These are phyloP conservation scores for Intellagama lesueurii DNA, from an alignment of 2,797 vertebrate genomes.

Conservation along the genomic window DNA sequence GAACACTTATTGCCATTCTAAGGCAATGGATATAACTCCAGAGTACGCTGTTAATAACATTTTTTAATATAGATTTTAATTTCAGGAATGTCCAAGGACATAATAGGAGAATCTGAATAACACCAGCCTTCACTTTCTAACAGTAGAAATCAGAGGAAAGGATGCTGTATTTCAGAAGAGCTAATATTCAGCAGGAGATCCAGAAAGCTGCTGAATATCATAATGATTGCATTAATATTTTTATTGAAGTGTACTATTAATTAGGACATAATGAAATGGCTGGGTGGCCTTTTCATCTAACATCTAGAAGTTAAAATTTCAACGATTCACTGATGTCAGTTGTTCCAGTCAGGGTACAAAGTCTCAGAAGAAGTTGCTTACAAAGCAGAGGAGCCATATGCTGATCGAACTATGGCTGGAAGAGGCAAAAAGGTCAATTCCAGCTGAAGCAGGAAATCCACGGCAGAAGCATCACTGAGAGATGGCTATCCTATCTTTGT, in stretches of 20 bases:
- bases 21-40: conserved; percentile 23
- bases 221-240: conserved; percentile 47
- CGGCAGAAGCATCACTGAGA: too few relatives aligned
- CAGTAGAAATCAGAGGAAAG: conserved; percentile 18
- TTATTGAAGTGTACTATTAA: conserved; percentile 75
- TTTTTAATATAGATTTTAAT: conserved; percentile 58
- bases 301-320: conserved; percentile 58
- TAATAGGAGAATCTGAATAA: background rate
- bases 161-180: conserved; percentile 49
- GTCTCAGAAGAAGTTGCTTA: background rate
- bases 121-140: conserved; percentile 27
- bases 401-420: background rate
- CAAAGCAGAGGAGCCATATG: background rate
- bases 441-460: too few relatives aligned
- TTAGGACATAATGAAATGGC: conserved; percentile 59
- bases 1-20: conserved; percentile 21
- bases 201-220: conserved; percentile 64
- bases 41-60: conserved; percentile 41
- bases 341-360: conserved; percentile 40
- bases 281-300: conserved; percentile 71
- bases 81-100: conserved; percentile 30
- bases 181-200: conserved; percentile 61
- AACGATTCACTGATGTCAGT: conserved; percentile 52
- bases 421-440: too few relatives aligned
- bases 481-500: too few relatives aligned